A percentile compares a stretch with the other conserved stretches of the same genome.
phyloP scores from a whole-genome alignment of 2,113 vertebrate species.

The Nannospalax galili region DNA sequence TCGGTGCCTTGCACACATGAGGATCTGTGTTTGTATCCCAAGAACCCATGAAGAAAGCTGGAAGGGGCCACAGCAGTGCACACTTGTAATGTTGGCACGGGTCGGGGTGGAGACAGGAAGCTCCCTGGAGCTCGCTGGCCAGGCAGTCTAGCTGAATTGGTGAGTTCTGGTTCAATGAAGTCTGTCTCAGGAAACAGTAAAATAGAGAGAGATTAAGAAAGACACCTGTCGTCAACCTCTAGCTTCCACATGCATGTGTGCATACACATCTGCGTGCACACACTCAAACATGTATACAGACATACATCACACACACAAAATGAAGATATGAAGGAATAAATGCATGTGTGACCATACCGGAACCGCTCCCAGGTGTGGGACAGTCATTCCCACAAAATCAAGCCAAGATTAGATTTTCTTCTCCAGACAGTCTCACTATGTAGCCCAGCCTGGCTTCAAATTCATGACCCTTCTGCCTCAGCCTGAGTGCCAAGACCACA shows the following conservation, averaged over 20 bases:
- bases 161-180: neutral
- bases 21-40: neutral
- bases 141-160: neutral
- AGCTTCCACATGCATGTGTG: neutral
- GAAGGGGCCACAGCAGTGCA: no score
- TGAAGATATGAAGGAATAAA: neutral
- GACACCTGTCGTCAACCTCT: neutral
- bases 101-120: neutral
- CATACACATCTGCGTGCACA: neutral
- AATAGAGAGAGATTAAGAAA: neutral
- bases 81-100: neutral
- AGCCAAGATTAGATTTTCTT: neutral
- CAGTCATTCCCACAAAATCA: constrained; percentile 9
- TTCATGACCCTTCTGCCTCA: neutral
- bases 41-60: neutral
- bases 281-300: neutral
- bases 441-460: no score
- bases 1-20: neutral
- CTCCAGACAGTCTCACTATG: neutral
- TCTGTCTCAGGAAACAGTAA: neutral
- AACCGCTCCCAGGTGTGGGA: neutral
- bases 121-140: neutral
- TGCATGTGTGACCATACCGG: neutral
- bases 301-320: neutral
- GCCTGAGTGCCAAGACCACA: neutral